These are phyloP conservation scores for Drosophila quasianomalipes DNA, from an alignment of 2,888 invertebrate species.

Conservation along the genomic window DNA sequence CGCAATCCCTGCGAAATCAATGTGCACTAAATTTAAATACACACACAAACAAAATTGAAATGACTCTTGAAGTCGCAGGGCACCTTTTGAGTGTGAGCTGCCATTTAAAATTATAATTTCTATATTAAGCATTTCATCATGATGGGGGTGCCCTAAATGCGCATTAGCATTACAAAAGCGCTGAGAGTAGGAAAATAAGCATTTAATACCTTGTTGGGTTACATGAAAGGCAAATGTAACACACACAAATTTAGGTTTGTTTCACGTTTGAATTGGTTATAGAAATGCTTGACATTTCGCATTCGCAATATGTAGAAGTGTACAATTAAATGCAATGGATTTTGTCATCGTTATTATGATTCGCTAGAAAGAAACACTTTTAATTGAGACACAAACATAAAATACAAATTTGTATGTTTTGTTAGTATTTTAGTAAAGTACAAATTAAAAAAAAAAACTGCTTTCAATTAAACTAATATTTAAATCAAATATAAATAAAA, in stretches of 20 bases:
- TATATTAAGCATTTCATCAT: constrained; percentile 7
- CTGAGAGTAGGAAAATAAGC: neutral
- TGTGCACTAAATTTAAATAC: constrained; percentile 48
- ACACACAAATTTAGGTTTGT: neutral
- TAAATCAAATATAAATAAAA: no score
- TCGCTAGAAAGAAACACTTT: neutral
- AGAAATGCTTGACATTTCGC: neutral
- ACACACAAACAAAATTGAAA: constrained; percentile 11
- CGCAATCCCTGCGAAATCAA: constrained; percentile 21
- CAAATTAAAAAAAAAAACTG: no score
- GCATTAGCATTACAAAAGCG: neutral
- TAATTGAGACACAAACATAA: neutral
- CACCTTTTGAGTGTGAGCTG: constrained; percentile 7
- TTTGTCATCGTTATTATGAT: neutral
- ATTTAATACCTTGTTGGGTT: constrained; percentile 7
- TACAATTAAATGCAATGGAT: neutral
- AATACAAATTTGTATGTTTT: neutral
- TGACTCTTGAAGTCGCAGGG: neutral
- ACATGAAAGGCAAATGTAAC: neutral
- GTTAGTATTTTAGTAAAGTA: neutral
- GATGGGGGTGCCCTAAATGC: neutral
- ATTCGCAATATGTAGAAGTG: neutral
- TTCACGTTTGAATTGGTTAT: neutral
- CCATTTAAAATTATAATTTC: constrained; percentile 31
- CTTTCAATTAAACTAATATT: neutral